Evolutionary conservation across 2,113 vertebrate genomes (phyloP), one percentile per base, ranked within the genome.

Genomic region (Notothenia rossii): DNA sequence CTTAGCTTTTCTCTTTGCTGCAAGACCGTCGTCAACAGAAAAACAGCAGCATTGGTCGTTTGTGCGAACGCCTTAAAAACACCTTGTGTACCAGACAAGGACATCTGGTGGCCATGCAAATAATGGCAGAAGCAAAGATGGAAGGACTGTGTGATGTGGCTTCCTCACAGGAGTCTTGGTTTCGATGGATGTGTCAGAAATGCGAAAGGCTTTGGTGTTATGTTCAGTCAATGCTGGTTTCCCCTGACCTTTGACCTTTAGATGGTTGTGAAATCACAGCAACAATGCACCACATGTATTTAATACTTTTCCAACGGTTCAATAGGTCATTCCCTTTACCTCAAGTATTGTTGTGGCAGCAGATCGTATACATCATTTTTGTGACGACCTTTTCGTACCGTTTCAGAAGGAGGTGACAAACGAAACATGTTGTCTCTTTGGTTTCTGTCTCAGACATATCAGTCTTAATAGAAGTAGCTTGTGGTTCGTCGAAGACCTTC

Each of bases 91-190:
- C 11, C 9, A 59, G 29, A 53, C 29, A 18, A 51, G 45, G 49
- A 51, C 74, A 40, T 72, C 66, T 51, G 49, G 36, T 59, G 46
- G 46, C 13, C 33, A 50, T 33, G 48, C 40, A 68, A 36, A 55
- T 53, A 9, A 20, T 18, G 48, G 40, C 9, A 18, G 51, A 15
- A 8, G 51, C 12, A 77, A 51, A 74, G 13, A 40, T 43, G n/a
- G 46, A 62, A n/a, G 43, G 2, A 12, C 22, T 3, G 3, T 1
- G 9, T 40, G 33, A 5, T 17, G 45, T 12, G 2, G 7, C 68
- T 58, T 43, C 6, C 8, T 1, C 0, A 10, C 10, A n/a, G 60
- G 25, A 36, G n/a, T 15, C 50, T 1, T 3, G 33, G 46, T 22
- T 22, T 18, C 9, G n/a, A 43, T 7, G 15, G 14, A 20, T 18